Conservation (phyloP, 2,113 vertebrate genomes). For the Eonycteris spelaea region DNA sequence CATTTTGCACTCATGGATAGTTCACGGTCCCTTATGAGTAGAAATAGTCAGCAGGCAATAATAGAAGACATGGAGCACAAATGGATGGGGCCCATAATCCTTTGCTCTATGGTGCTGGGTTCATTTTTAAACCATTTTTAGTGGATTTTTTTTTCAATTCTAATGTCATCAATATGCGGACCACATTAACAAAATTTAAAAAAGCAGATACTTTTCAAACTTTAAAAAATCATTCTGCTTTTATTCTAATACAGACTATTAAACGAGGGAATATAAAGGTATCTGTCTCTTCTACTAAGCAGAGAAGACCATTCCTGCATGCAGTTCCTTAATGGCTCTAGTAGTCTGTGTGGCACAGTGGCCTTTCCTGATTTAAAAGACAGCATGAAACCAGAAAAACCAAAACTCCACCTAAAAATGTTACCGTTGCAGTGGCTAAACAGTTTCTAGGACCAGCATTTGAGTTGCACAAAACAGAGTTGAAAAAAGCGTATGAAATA, state of each 20-base stretch:
- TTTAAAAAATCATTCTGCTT: constrained; percentile 72
- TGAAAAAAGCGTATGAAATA: not conserved
- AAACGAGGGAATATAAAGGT: constrained; percentile 65
- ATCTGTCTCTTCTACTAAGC: constrained; percentile 42
- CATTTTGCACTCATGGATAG: constrained; percentile 79
- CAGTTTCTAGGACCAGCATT: not conserved
- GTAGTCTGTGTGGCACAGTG: constrained; percentile 49
- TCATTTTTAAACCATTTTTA: constrained; percentile 68
- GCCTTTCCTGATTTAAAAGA: constrained; percentile 20
- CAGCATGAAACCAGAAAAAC: constrained; percentile 25
- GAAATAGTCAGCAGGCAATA: constrained; percentile 79
- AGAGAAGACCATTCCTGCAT: constrained; percentile 58
- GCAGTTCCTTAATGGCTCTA: constrained; percentile 66
- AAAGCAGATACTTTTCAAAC: constrained; percentile 67
- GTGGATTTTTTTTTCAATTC: constrained; percentile 57
- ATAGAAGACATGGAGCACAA: constrained; percentile 71
- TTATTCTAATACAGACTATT: constrained; percentile 68
- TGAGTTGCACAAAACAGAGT: not conserved
- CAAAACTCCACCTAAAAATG: not conserved
- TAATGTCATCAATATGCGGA: constrained; percentile 67
- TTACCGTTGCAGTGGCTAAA: not conserved
- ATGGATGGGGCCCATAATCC: constrained; percentile 54
- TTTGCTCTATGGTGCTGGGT: constrained; percentile 60
- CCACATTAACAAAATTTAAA: constrained; percentile 63
- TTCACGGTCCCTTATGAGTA: constrained; percentile 75